A percentile compares a stretch with the other conserved stretches of the same genome.
phyloP scores from a whole-genome alignment of 1,140 invertebrate species.

The Euglossa dilemma region DNA sequence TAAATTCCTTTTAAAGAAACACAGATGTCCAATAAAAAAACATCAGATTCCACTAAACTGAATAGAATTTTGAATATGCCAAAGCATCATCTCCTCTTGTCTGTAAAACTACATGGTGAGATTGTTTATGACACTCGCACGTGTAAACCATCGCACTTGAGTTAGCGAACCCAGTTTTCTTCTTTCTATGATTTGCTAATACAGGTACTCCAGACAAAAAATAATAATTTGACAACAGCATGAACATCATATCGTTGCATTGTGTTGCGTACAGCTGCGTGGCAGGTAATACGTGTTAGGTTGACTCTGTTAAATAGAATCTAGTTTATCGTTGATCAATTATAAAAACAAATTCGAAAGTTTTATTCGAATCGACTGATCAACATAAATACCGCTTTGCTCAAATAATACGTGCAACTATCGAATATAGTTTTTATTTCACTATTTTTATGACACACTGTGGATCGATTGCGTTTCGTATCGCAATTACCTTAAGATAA shows the following conservation, averaged over 20 bases:
- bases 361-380: neutral
- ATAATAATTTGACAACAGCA: slow-evolving; percentile 18
- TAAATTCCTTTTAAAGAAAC: neutral
- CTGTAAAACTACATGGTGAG: slow-evolving; percentile 22
- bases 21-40: neutral
- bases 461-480: slow-evolving; percentile 38
- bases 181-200: slow-evolving; percentile 16
- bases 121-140: slow-evolving; percentile 2
- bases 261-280: slow-evolving; percentile 9
- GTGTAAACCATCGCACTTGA: slow-evolving; percentile 12
- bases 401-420: slow-evolving; percentile 10
- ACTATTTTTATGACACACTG: slow-evolving; percentile 38
- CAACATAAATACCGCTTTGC: slow-evolving; percentile 14
- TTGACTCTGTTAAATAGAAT: neutral
- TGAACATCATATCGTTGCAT: slow-evolving; percentile 39
- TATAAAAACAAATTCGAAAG: neutral
- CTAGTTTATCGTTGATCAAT: neutral
- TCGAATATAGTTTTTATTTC: slow-evolving; percentile 9
- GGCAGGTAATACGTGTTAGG: neutral
- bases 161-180: neutral
- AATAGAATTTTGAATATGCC: slow-evolving; percentile 24
- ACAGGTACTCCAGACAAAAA: neutral
- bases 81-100: neutral
- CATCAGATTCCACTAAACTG: slow-evolving; percentile 23
- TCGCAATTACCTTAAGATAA: slow-evolving; percentile 31